These are phyloP conservation scores for Octodonta nipae DNA, from an alignment of 2,888 invertebrate genomes.

Conservation along the genomic window DNA sequence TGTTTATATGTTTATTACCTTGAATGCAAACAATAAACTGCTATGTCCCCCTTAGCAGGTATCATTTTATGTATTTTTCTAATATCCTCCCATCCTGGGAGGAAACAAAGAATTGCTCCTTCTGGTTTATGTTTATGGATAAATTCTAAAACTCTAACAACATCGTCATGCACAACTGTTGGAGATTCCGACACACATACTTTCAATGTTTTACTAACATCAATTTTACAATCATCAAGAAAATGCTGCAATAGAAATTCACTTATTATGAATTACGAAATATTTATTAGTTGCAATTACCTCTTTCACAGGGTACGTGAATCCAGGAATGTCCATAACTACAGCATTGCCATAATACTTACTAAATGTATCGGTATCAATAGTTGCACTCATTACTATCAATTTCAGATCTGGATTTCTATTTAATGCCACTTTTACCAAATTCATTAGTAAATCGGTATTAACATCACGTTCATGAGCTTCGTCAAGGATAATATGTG, in stretches of 20 bases:
- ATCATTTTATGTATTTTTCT: slow-evolving; percentile 36
- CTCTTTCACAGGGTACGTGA: slow-evolving; percentile 46
- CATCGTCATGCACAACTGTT: slow-evolving; percentile 39
- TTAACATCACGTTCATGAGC: slow-evolving; percentile 60
- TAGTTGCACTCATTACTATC: slow-evolving; percentile 61
- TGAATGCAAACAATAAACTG: slow-evolving; percentile 21
- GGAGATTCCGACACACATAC: slow-evolving; percentile 33
- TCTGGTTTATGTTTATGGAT: slow-evolving; percentile 44
- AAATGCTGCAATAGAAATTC: slow-evolving; percentile 28
- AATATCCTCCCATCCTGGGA: slow-evolving; percentile 67
- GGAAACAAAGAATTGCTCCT: slow-evolving; percentile 59
- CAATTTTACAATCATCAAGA: slow-evolving; percentile 36
- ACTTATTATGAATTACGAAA: neutral
- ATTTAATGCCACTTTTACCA: slow-evolving; percentile 40
- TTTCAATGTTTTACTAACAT: slow-evolving; percentile 31
- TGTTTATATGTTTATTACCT: no score
- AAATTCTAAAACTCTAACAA: slow-evolving; percentile 37
- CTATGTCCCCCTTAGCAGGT: slow-evolving; percentile 15
- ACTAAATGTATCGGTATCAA: slow-evolving; percentile 46
- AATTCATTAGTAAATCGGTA: slow-evolving; percentile 49
- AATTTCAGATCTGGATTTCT: slow-evolving; percentile 45
- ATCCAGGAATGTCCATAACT: slow-evolving; percentile 37
- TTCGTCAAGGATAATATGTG: slow-evolving; percentile 60
- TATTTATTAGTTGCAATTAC: slow-evolving; percentile 5
- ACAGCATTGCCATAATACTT: slow-evolving; percentile 38